A percentile compares a stretch with the other conserved stretches of the same genome.
Conservation (phyloP, 1,140 invertebrate genomes). For the Drosophila lacteicornis region DNA sequence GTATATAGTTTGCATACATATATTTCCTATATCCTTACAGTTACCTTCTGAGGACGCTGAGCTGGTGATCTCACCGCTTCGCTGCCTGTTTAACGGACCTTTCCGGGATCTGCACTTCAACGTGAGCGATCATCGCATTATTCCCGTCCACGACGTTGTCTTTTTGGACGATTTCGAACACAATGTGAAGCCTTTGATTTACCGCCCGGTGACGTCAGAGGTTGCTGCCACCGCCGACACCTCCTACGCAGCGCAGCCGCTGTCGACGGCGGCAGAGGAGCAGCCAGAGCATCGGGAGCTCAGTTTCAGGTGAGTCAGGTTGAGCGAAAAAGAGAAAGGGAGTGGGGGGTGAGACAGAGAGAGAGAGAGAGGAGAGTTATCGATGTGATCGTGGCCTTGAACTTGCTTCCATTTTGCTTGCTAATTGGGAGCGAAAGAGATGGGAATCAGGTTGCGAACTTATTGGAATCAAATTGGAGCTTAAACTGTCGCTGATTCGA, state of each 20-base stretch:
- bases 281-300: constrained; percentile 12
- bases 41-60: constrained; percentile 62
- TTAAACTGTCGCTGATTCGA: neutral
- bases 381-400: constrained; percentile 53
- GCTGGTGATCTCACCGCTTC: constrained; percentile 61
- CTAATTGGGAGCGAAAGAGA: constrained; percentile 9
- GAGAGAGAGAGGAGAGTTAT: neutral
- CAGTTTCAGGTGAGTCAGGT: constrained; percentile 57
- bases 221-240: constrained; percentile 15
- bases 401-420: constrained; percentile 45
- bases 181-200: constrained; percentile 75
- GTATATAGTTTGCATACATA: neutral
- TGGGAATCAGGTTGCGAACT: neutral
- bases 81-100: constrained; percentile 74
- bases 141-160: constrained; percentile 77
- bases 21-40: constrained; percentile 38
- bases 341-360: neutral
- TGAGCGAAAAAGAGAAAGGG: constrained; percentile 5
- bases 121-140: constrained; percentile 69
- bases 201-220: constrained; percentile 66
- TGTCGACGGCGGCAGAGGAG: constrained; percentile 14
- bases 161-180: constrained; percentile 77
- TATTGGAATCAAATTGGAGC: constrained; percentile 9
- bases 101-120: constrained; percentile 77
- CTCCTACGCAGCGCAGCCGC: neutral